A percentile compares a stretch with the other conserved stretches of the same genome.
Evolutionary conservation across 2,113 vertebrate genomes (phyloP).

Genomic region (Hiodon tergisus): DNA sequence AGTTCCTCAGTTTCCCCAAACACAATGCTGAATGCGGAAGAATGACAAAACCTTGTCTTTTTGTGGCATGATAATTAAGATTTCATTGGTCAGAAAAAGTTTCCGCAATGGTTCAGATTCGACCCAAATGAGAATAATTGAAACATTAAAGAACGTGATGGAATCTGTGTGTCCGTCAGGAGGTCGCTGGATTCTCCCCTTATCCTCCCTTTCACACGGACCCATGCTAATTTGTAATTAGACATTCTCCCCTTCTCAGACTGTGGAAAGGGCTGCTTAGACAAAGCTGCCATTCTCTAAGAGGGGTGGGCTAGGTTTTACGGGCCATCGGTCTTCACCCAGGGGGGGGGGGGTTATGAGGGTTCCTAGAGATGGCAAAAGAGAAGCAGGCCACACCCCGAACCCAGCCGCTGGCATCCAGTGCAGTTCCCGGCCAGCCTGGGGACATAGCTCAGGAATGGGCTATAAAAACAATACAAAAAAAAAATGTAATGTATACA

Average conservation of each 20-base stretch:
- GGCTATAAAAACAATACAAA: too few species aligned
- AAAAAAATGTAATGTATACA: too few species aligned
- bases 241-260: conserved; percentile 30
- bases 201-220: conserved; percentile 40
- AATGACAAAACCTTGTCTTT: conserved; percentile 40
- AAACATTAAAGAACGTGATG: conserved; percentile 6
- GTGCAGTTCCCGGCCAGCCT: background rate
- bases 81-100: conserved; percentile 20
- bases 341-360: background rate
- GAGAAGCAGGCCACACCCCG: background rate
- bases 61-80: conserved; percentile 45
- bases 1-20: conserved; percentile 39
- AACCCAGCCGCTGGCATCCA: conserved; percentile 20
- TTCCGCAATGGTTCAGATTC: too few species aligned
- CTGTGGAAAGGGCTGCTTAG: conserved; percentile 30
- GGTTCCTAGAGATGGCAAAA: conserved; percentile 15
- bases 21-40: conserved; percentile 34
- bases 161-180: conserved; percentile 28
- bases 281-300: conserved; percentile 46
- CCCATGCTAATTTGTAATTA: conserved; percentile 57
- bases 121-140: background rate
- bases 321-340: conserved; percentile 4
- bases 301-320: conserved; percentile 23
- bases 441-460: too few species aligned
- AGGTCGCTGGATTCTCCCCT: conserved; percentile 42